Evolutionary conservation across 2,797 vertebrate genomes (phyloP).

Genomic region (Otolemur crassicaudatus): DNA sequence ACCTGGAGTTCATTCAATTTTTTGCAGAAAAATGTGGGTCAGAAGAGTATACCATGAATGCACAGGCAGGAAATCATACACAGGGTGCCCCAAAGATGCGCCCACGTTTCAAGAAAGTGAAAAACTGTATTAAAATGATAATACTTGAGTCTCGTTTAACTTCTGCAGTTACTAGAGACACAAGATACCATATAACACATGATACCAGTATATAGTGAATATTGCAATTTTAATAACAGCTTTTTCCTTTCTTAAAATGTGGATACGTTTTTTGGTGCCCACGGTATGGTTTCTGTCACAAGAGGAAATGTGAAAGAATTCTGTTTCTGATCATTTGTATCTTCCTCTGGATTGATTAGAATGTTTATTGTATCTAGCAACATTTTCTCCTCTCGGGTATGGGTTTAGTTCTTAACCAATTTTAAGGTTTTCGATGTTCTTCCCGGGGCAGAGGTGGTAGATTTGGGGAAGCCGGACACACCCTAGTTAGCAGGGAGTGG

Average conservation of each 20-base stretch:
- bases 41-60: background rate
- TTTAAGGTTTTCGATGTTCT: background rate
- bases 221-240: no score
- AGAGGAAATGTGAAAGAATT: constrained; percentile 10
- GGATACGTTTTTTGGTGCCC: no score
- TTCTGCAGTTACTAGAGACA: no score
- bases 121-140: no score
- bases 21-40: background rate
- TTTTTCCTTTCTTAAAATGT: no score
- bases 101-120: no score
- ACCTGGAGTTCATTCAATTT: background rate
- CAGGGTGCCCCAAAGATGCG: no score
- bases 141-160: no score
- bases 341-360: background rate
- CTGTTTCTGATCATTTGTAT: background rate
- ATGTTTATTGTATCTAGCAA: background rate
- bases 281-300: background rate
- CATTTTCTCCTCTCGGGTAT: background rate
- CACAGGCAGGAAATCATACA: background rate
- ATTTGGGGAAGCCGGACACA: background rate
- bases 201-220: no score
- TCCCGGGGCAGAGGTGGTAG: background rate
- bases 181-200: no score
- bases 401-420: background rate
- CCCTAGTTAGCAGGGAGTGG: background rate